Base-by-base conservation (phyloP, 2,888 invertebrate genomes). In the Ganaspis brasiliensis region DNA sequence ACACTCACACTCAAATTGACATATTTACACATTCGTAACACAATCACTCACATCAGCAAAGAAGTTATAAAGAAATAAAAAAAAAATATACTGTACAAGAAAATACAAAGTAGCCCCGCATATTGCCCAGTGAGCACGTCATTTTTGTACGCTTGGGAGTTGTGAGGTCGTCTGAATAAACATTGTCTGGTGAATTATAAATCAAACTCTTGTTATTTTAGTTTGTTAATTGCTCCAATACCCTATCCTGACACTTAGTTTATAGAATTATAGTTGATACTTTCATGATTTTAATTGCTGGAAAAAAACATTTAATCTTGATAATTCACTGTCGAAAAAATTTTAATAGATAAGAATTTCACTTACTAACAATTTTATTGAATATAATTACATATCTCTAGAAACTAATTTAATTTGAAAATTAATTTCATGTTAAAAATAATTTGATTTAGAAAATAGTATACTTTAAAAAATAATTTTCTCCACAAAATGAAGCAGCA, bases 131-230 rank as follows among this genome's bases (percentile, higher is more conserved):
- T 94, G 93, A 94, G 93, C 93, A 93, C 93, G 94, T 94, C 93
- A 91, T 93, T 95, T 52, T 95, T 95, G 95, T 93, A 93, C 93
- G 95, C 94, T 94, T 95, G 95, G 94, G 92, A 93, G 93, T 94
- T 94, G 94, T 94, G 94, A 95, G 94, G 94, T 94, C 94, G 95
- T 95, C 94, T 94, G 94, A 94, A 94, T 95, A 94, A 94, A 93
- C 92, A 92, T 92, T 92, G 93, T 93, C 93, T 93, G 92, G 92
- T 93, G 92, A 93, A 92, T 92, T 92, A 91, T 91, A 91, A 87
- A 90, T 86, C 91, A 92, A 92, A 92, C 91, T 92, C 92, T 85
- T 80, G 92, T 84, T 83, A 83, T 84, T 87, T 82, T 73, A 63
- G 74, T 37, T 49, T 73, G 49, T 55, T 72, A 75, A 72, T 73